Evolutionary conservation across 2,113 vertebrate genomes (phyloP), one percentile per base, ranked within the genome.

Genomic region (Formicarius rufipectus): DNA sequence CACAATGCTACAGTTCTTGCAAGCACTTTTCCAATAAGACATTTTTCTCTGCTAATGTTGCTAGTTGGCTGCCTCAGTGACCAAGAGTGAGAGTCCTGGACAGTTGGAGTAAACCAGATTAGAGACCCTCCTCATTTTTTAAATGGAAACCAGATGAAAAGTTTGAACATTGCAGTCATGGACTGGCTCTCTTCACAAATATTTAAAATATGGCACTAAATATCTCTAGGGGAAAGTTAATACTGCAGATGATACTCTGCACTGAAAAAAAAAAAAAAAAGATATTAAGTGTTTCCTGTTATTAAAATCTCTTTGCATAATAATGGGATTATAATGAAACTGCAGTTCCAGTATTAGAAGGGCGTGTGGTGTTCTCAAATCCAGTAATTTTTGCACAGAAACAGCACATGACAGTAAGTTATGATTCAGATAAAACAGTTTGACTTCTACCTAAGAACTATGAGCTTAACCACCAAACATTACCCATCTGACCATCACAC

Each of bases 121-220:
- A 94, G 67, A 87, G 67, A 94, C 37, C 35, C 25, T 96, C 49
- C 49, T 92, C 40, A 35, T 72, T 93, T 93, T 82, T 82, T 2
- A 91, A 95, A 95, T 81, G 40, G 59, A 95, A 91, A 83, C 30
- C 87, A 94, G 85, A 93, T 90, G 92, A 59, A 33, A 87, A 53
- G 28, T 55, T 90, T 94, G 79, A 96, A 80, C 59, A 81, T 53
- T 56, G 84, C 59, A 69, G 79, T 73, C 78, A 67, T 47, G 63
- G 55, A 60, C 78, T 87, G 87, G 23, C 16, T 93, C 13, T 62
- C 50, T 77, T 80, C 80, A 37, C 78, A 95, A 8, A 91, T 91
- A 95, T 94, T 94, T 89, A 50, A 95, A 97, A 79, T 96, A 89
- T 76, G 73, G 45, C 53, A 76, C 58, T 75, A 40, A 84, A 58